Evolutionary conservation across 2,888 invertebrate genomes (phyloP).

Genomic region (Stenotaenia linearis): DNA sequence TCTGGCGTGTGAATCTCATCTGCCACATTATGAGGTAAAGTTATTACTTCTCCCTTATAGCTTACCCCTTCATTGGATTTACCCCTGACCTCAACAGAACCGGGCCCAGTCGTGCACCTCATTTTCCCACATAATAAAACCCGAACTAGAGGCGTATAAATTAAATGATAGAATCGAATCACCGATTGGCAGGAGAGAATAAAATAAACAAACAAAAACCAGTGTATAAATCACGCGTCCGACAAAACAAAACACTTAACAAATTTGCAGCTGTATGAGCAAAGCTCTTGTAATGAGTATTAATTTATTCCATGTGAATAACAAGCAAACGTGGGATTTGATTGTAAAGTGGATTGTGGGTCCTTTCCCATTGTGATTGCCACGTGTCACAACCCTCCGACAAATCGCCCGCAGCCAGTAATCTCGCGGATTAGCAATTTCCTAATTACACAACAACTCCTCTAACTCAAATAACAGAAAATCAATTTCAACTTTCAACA

Average conservation of each 20-base stretch:
- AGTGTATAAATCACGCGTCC: neutral
- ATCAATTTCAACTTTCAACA: no score
- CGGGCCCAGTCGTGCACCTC: neutral
- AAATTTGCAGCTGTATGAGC: neutral
- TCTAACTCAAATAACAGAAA: neutral
- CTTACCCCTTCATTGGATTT: conserved; percentile 1
- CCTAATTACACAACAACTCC: conserved; percentile 5
- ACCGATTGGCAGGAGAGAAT: neutral
- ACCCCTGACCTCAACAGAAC: neutral
- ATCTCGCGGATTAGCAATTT: conserved; percentile 2
- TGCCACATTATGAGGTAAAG: neutral
- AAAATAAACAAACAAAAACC: neutral
- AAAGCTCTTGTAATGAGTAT: neutral
- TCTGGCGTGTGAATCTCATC: conserved; percentile 17
- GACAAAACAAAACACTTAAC: neutral
- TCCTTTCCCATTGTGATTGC: neutral
- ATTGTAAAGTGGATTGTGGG: conserved; percentile 21
- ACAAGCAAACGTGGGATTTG: conserved; percentile 21
- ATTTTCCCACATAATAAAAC: conserved; percentile 3
- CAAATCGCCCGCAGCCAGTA: conserved; percentile 26
- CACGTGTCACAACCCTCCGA: neutral
- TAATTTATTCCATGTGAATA: conserved; percentile 19
- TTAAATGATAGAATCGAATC: no score
- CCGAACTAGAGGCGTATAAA: neutral
- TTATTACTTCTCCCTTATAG: neutral